Percentiles rank a stretch among this genome's conserved stretches.
Evolutionary conservation across 2,888 invertebrate genomes (phyloP).

Genomic region (Sisyra nigra): DNA sequence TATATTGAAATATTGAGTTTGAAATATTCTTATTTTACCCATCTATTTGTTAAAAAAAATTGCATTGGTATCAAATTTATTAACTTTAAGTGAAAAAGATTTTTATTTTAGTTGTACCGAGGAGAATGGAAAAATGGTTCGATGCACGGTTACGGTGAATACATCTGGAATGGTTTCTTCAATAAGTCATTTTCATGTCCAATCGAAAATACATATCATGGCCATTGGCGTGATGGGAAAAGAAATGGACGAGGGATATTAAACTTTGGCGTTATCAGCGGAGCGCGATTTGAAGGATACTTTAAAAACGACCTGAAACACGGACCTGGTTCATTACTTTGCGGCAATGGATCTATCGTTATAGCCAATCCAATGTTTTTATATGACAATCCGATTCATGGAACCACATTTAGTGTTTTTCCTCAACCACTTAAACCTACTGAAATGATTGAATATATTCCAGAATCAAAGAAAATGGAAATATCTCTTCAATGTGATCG

Average conservation of each 20-base stretch:
- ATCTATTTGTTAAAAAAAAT: no score
- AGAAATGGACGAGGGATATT: constrained; percentile 33
- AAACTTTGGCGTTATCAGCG: constrained; percentile 32
- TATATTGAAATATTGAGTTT: no score
- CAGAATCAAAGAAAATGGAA: constrained; percentile 18
- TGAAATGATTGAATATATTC: constrained; percentile 17
- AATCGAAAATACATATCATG: constrained; percentile 32
- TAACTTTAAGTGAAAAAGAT: no score
- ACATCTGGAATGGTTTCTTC: constrained; percentile 36
- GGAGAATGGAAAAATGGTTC: constrained; percentile 40
- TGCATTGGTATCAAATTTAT: no score
- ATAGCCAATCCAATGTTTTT: constrained; percentile 32
- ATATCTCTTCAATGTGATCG: no score
- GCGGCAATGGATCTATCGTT: constrained; percentile 36
- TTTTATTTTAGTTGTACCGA: constrained; percentile 32
- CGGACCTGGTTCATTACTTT: constrained; percentile 34
- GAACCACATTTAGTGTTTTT: constrained; percentile 12
- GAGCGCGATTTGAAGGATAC: constrained; percentile 36
- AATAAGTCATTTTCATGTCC: constrained; percentile 37
- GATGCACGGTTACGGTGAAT: constrained; percentile 40
- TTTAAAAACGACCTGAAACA: constrained; percentile 39
- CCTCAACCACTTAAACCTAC: constrained; percentile 21
- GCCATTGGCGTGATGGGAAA: constrained; percentile 36
- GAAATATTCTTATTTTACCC: no score
- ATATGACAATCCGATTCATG: constrained; percentile 30